These are phyloP conservation scores for Papilio aristodemus DNA, from an alignment of 1,140 invertebrate species.

Conservation along the genomic window DNA sequence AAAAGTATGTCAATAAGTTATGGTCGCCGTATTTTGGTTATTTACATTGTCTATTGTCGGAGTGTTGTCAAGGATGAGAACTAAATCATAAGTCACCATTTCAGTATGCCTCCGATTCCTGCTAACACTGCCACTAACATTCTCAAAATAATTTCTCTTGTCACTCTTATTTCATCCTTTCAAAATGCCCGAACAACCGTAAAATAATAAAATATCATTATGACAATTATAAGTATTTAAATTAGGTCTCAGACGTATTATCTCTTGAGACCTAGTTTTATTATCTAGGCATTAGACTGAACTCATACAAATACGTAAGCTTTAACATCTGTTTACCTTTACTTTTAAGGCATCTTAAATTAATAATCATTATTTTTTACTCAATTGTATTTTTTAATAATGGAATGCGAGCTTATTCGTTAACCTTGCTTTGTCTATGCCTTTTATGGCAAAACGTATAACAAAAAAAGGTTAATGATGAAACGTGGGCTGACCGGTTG, in stretches of 20 bases:
- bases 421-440: background rate
- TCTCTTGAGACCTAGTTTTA: conserved; percentile 5
- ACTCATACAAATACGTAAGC: background rate
- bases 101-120: too few species aligned
- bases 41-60: too few species aligned
- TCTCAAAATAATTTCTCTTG: too few species aligned
- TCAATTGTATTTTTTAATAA: background rate
- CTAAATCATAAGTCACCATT: too few species aligned
- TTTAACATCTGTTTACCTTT: background rate
- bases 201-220: background rate
- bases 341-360: too few species aligned
- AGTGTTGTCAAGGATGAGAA: too few species aligned
- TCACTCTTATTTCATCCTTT: too few species aligned
- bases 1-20: too few species aligned
- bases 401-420: background rate
- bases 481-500: conserved; percentile 17
- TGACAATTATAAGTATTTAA: background rate
- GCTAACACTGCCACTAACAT: too few species aligned
- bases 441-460: conserved; percentile 3
- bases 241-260: background rate
- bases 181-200: too few species aligned
- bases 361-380: too few species aligned
- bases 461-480: conserved; percentile 17
- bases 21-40: too few species aligned
- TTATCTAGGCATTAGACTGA: background rate